Base-by-base conservation (phyloP, 2,797 vertebrate genomes). In the Pseudotriccus pelzelni region DNA sequence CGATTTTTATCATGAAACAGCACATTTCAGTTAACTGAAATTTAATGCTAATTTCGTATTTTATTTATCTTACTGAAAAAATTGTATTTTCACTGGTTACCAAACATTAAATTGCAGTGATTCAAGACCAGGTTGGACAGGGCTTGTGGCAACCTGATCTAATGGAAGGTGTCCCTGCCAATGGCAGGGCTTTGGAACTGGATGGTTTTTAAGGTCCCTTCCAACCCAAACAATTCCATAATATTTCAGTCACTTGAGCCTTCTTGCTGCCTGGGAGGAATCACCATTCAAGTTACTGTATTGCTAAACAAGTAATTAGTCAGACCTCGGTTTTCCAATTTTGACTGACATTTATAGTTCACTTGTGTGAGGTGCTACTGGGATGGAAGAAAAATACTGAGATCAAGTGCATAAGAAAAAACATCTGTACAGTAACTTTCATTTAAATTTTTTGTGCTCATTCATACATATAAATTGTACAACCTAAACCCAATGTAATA, bases 71-170 rank as follows among this genome's bases (percentile, higher is more conserved):
- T 79, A 41, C 3, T 62, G 44, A 36, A 84, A 87, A 83, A 53
- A 19, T 1, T 62, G 52, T 30, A 18, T 72, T 90, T 90, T 73
- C 68, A 82, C 46, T 3, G 4, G 30, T 55, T 85, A 63, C 16
- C 37, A 68, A 72, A 87, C 34, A 68, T 8, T 34, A 59, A 56
- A 67, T 34, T 64, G 50, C 19, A 75, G 9, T 72, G 62, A 50
- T 39, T 34, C 37, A 58, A 58, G 37, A 28, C n/a, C 64, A 70
- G 3, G n/a, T 44, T 56, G 49, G 56, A 63, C 0, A 0, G 9
- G 16, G 14, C 28, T 77, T 64, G n/a, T n/a, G 39, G 37, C 21
- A 58, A 63, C 12, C 7, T 64, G 43, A 50, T 50, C 58, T 30
- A 64, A 50, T 15, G 11, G 16, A 63, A 89, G 14, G 12, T 16